These are phyloP conservation scores for Scylla paramamosain DNA, from an alignment of 1,140 invertebrate species.

Conservation along the genomic window DNA sequence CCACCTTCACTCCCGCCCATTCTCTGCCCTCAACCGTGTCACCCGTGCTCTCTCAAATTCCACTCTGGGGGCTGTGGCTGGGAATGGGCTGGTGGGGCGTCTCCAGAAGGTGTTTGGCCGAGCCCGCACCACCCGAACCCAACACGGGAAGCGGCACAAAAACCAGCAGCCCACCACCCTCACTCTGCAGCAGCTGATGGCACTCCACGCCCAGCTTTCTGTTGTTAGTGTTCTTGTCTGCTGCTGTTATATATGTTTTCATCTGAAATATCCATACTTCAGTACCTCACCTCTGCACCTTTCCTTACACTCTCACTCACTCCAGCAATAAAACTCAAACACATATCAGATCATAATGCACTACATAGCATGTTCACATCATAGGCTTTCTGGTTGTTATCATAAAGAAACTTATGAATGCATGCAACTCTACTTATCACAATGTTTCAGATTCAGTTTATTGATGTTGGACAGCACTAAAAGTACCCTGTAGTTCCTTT, in stretches of 20 bases:
- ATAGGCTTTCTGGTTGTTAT: too few species aligned
- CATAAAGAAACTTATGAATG: too few species aligned
- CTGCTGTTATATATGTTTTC: not conserved
- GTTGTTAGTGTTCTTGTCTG: slow-evolving; percentile 49
- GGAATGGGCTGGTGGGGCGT: slow-evolving; percentile 8
- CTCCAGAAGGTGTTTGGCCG: slow-evolving; percentile 47
- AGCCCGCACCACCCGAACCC: not conserved
- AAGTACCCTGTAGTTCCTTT: too few species aligned
- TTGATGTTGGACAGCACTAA: too few species aligned
- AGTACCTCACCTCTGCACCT: not conserved
- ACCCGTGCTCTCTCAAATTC: slow-evolving; percentile 68
- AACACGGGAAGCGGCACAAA: not conserved
- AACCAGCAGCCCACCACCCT: slow-evolving; percentile 40
- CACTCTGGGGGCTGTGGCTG: slow-evolving; percentile 41
- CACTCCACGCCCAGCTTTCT: slow-evolving; percentile 67
- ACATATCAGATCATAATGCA: too few species aligned
- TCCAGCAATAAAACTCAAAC: not conserved
- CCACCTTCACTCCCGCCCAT: slow-evolving; percentile 30
- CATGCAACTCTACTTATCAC: too few species aligned
- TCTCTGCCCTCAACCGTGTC: slow-evolving; percentile 68
- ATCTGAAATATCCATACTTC: not conserved
- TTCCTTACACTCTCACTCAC: not conserved
- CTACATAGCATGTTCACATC: not conserved
- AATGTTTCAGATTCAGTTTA: too few species aligned
- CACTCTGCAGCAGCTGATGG: slow-evolving; percentile 69